A percentile compares a stretch with the other conserved stretches of the same genome.
phyloP scores from a whole-genome alignment of 2,797 vertebrate species.

The Notolepis coatsorum region DNA sequence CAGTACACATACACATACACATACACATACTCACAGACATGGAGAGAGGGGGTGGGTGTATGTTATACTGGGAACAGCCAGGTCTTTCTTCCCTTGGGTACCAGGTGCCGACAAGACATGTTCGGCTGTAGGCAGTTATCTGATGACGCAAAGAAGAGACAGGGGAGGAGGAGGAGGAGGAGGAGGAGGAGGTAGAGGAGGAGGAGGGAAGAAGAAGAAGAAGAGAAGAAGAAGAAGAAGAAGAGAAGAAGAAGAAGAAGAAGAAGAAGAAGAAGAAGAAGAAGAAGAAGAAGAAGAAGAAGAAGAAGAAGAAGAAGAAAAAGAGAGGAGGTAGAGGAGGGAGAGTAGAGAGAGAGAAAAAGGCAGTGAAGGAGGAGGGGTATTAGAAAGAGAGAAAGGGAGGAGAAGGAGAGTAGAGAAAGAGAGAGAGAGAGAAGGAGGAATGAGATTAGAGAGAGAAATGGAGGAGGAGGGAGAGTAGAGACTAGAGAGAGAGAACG shows the following conservation, averaged over 20 bases:
- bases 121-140: slow-evolving; percentile 77
- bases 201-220: slow-evolving; percentile 8
- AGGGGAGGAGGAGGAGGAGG: slow-evolving; percentile 48
- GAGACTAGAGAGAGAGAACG: too few relatives aligned
- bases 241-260: slow-evolving; percentile 1
- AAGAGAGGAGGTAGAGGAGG: too few relatives aligned
- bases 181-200: slow-evolving; percentile 26
- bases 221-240: slow-evolving; percentile 22
- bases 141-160: too few relatives aligned
- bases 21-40: slow-evolving; percentile 59
- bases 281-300: slow-evolving; percentile 27
- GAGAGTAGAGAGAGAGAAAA: slow-evolving; percentile 42
- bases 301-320: slow-evolving; percentile 6
- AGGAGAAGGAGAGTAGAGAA: slow-evolving; percentile 43
- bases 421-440: slow-evolving; percentile 19
- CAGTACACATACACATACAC: slow-evolving; percentile 64
- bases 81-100: slow-evolving; percentile 64
- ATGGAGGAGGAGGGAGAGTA: too few relatives aligned
- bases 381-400: too few relatives aligned
- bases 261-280: too few relatives aligned
- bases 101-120: slow-evolving; percentile 76
- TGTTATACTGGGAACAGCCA: slow-evolving; percentile 48
- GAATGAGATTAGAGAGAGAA: too few relatives aligned
- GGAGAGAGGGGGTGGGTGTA: slow-evolving; percentile 33
- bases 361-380: slow-evolving; percentile 15